Conservation (phyloP, 2,113 vertebrate genomes). For the Periophthalmodon schlosseri region DNA sequence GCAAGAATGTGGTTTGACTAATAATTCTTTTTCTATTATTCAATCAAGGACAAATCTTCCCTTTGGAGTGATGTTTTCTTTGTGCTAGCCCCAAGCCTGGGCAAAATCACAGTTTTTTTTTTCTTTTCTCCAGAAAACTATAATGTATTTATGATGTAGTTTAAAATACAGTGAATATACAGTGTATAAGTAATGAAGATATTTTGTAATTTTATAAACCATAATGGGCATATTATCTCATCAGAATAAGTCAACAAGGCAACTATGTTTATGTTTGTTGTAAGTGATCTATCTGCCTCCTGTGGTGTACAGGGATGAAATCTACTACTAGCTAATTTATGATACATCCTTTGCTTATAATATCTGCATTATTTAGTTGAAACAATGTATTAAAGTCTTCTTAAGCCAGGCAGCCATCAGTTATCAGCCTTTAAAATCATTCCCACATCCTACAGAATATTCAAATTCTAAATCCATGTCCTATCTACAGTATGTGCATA, state of each 20-base stretch:
- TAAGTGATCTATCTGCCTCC: too few species aligned
- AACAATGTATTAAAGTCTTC: not conserved
- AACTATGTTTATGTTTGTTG: too few species aligned
- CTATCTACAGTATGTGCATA: not conserved
- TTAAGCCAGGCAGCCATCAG: slow-evolving; percentile 4
- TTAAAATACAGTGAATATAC: too few species aligned
- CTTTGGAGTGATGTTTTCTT: not conserved
- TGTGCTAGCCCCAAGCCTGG: not conserved
- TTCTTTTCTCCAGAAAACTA: too few species aligned
- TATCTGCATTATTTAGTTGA: not conserved
- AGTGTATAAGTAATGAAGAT: too few species aligned
- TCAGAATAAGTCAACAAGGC: too few species aligned
- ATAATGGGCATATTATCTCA: too few species aligned
- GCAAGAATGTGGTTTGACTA: too few species aligned
- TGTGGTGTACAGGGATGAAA: too few species aligned
- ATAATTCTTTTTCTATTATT: not conserved
- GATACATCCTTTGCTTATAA: not conserved
- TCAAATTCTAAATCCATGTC: not conserved
- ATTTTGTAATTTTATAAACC: too few species aligned
- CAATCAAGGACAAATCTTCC: too few species aligned
- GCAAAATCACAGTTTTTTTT: not conserved
- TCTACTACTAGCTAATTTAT: not conserved
- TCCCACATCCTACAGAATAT: not conserved
- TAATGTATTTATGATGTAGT: too few species aligned
- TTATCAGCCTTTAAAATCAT: not conserved